These are phyloP conservation scores for Hiodon alosoides DNA, from an alignment of 2,113 vertebrate species.

Conservation along the genomic window DNA sequence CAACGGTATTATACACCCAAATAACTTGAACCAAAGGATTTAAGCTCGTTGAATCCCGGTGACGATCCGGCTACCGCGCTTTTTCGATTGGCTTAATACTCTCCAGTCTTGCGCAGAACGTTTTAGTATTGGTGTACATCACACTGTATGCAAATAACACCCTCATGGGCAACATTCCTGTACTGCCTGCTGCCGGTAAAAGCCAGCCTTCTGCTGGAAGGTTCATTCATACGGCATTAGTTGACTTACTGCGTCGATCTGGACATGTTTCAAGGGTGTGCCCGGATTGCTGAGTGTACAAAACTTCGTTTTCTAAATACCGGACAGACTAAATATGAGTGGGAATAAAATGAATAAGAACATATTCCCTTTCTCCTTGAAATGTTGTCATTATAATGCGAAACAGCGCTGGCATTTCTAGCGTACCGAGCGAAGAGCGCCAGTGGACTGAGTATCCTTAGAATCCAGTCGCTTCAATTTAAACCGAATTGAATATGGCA, in stretches of 20 bases:
- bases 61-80: slow-evolving; percentile 30
- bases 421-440: slow-evolving; percentile 2
- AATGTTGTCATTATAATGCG: not conserved
- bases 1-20: not conserved
- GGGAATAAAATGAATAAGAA: slow-evolving; percentile 2
- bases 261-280: slow-evolving; percentile 16
- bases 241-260: slow-evolving; percentile 2
- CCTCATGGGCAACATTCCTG: slow-evolving; percentile 33
- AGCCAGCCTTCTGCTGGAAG: slow-evolving; percentile 28
- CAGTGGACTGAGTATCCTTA: not conserved
- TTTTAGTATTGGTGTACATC: slow-evolving; percentile 33
- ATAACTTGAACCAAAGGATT: not conserved
- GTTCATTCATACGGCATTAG: slow-evolving; percentile 37
- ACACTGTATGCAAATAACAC: slow-evolving; percentile 32
- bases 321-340: not conserved
- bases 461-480: not conserved
- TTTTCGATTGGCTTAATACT: slow-evolving; percentile 46
- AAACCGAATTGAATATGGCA: not conserved
- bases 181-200: slow-evolving; percentile 49
- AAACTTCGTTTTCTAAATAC: not conserved
- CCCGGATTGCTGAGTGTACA: not conserved
- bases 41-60: slow-evolving; percentile 41
- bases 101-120: not conserved
- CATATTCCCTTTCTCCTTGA: not conserved
- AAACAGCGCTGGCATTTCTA: not conserved